Evolutionary conservation across 1,140 invertebrate species (phyloP).

Genomic region (Trichonephila clavipes): DNA sequence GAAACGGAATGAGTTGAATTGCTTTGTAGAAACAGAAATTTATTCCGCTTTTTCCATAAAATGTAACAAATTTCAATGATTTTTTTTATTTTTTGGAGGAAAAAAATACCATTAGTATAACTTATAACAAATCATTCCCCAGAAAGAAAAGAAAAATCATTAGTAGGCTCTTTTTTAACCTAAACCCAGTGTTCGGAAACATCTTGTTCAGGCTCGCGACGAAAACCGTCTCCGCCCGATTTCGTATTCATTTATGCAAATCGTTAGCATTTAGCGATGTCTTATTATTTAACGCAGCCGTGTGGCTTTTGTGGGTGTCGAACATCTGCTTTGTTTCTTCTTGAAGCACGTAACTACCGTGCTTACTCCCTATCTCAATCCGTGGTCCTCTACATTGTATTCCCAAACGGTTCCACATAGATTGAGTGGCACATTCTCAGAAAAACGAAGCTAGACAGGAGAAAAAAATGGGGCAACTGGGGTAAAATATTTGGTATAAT

Average conservation of each 20-base stretch:
- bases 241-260: constrained; percentile 68
- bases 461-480: constrained; percentile 13
- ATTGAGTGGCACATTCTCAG: background rate
- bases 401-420: background rate
- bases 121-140: background rate
- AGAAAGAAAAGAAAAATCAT: background rate
- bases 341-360: background rate
- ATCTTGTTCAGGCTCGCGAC: background rate
- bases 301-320: constrained; percentile 34
- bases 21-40: no score
- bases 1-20: no score
- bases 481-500: background rate
- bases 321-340: background rate
- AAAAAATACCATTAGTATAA: no score
- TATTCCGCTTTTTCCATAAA: no score
- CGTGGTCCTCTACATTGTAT: constrained; percentile 18
- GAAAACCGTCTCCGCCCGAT: background rate
- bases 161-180: background rate
- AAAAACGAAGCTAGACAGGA: background rate
- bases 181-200: background rate
- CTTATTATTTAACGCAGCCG: constrained; percentile 43
- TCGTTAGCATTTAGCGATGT: constrained; percentile 25
- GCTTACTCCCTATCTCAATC: constrained; percentile 2
- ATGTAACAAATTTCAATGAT: no score
- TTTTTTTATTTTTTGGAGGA: no score